Conservation (phyloP, 2,888 invertebrate genomes). For the Watsonalla binaria region DNA sequence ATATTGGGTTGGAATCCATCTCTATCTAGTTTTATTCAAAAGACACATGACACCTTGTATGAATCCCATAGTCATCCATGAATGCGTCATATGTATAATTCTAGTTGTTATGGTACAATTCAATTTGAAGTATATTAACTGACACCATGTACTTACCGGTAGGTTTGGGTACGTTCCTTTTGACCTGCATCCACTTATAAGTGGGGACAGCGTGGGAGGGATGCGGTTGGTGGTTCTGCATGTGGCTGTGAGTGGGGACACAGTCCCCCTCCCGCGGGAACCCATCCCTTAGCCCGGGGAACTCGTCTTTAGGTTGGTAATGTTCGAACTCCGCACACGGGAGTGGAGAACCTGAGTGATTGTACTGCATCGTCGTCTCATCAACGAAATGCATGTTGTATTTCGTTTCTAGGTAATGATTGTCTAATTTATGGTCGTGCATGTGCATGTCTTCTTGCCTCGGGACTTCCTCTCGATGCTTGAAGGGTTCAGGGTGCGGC, state of each 20-base stretch:
- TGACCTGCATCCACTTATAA: conserved; percentile 99
- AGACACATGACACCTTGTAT: too few species aligned
- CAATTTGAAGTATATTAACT: too few species aligned
- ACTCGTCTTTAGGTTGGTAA: conserved; percentile 82
- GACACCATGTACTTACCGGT: conserved; percentile 80
- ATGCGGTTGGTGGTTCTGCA: conserved; percentile 54
- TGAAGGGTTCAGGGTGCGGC: conserved; percentile 72
- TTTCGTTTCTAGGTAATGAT: conserved; percentile 73
- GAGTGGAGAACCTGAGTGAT: conserved; percentile 61
- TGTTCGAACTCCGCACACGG: conserved; percentile 80
- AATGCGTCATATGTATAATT: too few species aligned
- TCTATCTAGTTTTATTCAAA: too few species aligned
- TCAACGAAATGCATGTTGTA: conserved; percentile 76
- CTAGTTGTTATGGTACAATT: too few species aligned
- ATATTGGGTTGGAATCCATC: too few species aligned
- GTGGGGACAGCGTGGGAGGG: conserved; percentile 87
- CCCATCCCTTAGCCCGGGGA: conserved; percentile 57
- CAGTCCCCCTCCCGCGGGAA: conserved; percentile 57
- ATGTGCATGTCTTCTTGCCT: conserved; percentile 70
- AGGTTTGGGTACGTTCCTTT: conserved; percentile 96
- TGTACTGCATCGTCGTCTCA: conserved; percentile 63
- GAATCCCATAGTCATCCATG: too few species aligned
- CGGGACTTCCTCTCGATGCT: conserved; percentile 78
- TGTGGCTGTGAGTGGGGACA: conserved; percentile 48
- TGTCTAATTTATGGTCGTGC: conserved; percentile 67